phyloP scores from a whole-genome alignment of 2,797 vertebrate genomes.

The Spinus olivaceus region DNA sequence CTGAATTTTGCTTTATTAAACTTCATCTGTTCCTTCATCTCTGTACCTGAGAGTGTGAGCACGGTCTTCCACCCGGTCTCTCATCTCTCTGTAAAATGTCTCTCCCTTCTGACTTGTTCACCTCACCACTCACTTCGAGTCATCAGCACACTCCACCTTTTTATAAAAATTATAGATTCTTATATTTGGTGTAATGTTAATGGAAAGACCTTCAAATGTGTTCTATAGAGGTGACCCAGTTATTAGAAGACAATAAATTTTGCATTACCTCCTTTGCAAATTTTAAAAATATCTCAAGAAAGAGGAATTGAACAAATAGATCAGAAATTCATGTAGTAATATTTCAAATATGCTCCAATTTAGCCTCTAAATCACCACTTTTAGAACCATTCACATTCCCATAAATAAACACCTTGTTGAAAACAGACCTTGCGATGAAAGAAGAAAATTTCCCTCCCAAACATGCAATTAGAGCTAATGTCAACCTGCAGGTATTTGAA shows the following conservation, averaged over 20 bases:
- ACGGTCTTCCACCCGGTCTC: neutral
- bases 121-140: neutral
- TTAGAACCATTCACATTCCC: neutral
- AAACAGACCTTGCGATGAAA: neutral
- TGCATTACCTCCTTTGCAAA: neutral
- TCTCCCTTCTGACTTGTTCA: fast-evolving
- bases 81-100: neutral
- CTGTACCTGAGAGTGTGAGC: neutral
- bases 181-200: neutral
- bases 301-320: neutral
- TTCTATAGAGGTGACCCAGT: neutral
- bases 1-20: neutral
- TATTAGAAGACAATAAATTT: neutral
- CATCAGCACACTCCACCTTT: neutral
- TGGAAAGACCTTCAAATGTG: neutral
- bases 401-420: neutral
- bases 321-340: neutral
- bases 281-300: neutral
- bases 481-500: neutral
- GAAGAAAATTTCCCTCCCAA: neutral
- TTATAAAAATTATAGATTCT: neutral
- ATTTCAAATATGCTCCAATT: neutral
- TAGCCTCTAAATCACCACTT: neutral
- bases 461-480: neutral
- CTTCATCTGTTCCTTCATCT: neutral